A percentile compares a stretch with the other conserved stretches of the same genome.
phyloP scores from a whole-genome alignment of 2,888 invertebrate genomes.

The Caprella mutica region DNA sequence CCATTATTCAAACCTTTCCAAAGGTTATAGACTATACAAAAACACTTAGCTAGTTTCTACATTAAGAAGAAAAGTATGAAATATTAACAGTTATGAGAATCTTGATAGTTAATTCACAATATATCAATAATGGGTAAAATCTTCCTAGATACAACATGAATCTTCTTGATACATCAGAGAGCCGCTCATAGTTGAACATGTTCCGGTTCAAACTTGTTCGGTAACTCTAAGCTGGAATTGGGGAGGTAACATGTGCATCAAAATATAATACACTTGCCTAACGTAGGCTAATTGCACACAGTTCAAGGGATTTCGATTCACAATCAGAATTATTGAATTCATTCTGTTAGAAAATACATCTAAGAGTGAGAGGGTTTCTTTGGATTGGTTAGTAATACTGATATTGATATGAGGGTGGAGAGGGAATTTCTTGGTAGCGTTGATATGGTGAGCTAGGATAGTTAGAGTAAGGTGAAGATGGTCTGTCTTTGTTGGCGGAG shows the following conservation, averaged over 20 bases:
- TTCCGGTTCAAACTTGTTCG: too few species aligned
- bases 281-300: too few species aligned
- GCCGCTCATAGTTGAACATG: too few species aligned
- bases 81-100: conserved; percentile 7
- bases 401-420: conserved; percentile 32
- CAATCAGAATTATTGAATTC: conserved; percentile 3
- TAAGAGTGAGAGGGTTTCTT: conserved; percentile 4
- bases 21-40: conserved; percentile 8
- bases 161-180: too few species aligned
- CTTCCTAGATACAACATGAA: too few species aligned
- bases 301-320: too few species aligned
- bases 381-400: conserved; percentile 27
- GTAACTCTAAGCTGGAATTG: too few species aligned
- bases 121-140: too few species aligned
- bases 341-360: neutral
- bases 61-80: neutral
- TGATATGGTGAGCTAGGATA: conserved; percentile 32
- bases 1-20: neutral
- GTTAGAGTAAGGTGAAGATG: conserved; percentile 29
- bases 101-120: conserved; percentile 4
- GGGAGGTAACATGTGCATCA: too few species aligned
- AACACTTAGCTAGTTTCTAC: too few species aligned
- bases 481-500: conserved; percentile 28
- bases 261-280: conserved; percentile 9
- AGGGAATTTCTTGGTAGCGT: conserved; percentile 26